phyloP scores from a whole-genome alignment of 2,888 invertebrate species.

The Diloba caeruleocephala region DNA sequence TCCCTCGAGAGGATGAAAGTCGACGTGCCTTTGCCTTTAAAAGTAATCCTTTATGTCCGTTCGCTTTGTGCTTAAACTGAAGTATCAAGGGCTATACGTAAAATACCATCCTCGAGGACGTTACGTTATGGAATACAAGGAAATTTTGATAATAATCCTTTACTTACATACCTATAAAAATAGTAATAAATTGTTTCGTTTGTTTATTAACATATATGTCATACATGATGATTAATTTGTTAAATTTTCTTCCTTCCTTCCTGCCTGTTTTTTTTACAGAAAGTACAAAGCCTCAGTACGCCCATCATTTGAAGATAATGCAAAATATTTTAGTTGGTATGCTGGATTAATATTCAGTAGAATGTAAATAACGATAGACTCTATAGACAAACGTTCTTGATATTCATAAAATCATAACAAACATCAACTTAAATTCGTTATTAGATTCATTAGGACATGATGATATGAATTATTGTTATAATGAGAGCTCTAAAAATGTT shows the following conservation, averaged over 20 bases:
- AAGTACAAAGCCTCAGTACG: too few relatives aligned
- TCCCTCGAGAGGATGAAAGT: slow-evolving; percentile 64
- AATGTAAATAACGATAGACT: slow-evolving; percentile 8
- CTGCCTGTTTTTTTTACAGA: too few relatives aligned
- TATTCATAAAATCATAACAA: slow-evolving; percentile 44
- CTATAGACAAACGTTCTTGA: slow-evolving; percentile 31
- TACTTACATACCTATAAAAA: too few relatives aligned
- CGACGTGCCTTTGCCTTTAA: slow-evolving; percentile 61
- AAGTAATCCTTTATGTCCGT: slow-evolving; percentile 59
- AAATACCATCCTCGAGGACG: slow-evolving; percentile 35
- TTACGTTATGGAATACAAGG: too few relatives aligned
- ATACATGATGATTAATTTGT: too few relatives aligned
- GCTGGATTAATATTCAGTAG: slow-evolving; percentile 1
- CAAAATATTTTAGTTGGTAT: slow-evolving; percentile 9
- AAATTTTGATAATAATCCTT: too few relatives aligned
- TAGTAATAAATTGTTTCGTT: too few relatives aligned
- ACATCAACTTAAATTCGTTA: slow-evolving; percentile 35
- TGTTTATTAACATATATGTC: too few relatives aligned
- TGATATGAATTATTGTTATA: slow-evolving; percentile 48
- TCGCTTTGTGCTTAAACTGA: slow-evolving; percentile 51
- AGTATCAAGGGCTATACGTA: slow-evolving; percentile 43
- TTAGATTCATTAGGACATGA: slow-evolving; percentile 50
- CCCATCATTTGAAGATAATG: not conserved
- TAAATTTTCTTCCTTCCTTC: too few relatives aligned
- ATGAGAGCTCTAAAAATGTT: slow-evolving; percentile 41